Percentiles rank a stretch among this genome's conserved stretches.
These are phyloP conservation scores for Chelonus formosanus DNA, from an alignment of 2,888 invertebrate genomes.

Conservation along the genomic window DNA sequence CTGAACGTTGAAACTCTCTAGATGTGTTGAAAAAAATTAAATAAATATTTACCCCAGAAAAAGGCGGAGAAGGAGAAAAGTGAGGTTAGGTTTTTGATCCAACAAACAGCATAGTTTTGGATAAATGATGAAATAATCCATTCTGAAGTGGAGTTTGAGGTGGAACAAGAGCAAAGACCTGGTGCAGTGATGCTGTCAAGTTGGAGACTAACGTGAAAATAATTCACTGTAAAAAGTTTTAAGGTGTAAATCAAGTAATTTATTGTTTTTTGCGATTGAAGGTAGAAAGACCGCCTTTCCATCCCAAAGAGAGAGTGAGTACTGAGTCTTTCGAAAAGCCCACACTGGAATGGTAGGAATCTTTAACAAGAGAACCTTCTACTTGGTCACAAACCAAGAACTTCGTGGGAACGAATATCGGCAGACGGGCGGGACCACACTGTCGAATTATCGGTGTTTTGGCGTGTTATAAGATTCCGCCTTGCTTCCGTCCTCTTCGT, in stretches of 20 bases:
- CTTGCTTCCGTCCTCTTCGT: conserved; percentile 26
- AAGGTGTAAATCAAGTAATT: conserved; percentile 63
- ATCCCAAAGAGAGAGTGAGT: conserved; percentile 36
- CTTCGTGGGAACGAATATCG: conserved; percentile 61
- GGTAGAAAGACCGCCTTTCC: conserved; percentile 29
- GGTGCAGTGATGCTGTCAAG: too few relatives aligned
- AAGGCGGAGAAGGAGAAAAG: too few relatives aligned
- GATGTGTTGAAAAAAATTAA: too few relatives aligned
- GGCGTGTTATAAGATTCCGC: conserved; percentile 60
- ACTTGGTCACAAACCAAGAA: conserved; percentile 26
- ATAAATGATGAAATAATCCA: too few relatives aligned
- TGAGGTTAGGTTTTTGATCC: too few relatives aligned
- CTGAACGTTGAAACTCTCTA: conserved; percentile 48
- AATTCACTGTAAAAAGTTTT: conserved; percentile 2
- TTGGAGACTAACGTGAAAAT: too few relatives aligned
- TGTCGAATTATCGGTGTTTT: conserved; percentile 65
- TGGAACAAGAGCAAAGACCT: too few relatives aligned
- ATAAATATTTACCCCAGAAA: too few relatives aligned
- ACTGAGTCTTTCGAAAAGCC: conserved; percentile 42
- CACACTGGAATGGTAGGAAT: conserved; percentile 60
- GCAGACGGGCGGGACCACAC: conserved; percentile 60
- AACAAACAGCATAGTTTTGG: too few relatives aligned
- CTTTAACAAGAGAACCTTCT: conserved; percentile 37
- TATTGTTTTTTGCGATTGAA: conserved; percentile 61
- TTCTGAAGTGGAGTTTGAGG: too few relatives aligned